A percentile compares a stretch with the other conserved stretches of the same genome.
Conservation (phyloP, 2,888 invertebrate genomes). For the Cerceris rybyensis region DNA sequence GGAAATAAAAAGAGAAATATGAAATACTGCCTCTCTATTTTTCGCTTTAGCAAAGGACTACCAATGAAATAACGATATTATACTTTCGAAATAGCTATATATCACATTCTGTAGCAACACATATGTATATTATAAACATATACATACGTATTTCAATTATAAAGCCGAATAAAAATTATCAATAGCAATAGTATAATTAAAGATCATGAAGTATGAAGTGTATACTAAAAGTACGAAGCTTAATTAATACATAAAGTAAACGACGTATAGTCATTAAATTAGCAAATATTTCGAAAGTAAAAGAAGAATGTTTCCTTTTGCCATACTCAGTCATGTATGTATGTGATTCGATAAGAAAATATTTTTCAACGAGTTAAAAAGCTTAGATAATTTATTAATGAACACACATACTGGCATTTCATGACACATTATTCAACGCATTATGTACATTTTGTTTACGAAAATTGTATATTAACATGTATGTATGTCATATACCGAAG, state of each 20-base stretch:
- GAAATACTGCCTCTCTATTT: neutral
- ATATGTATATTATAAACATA: slow-evolving; percentile 4
- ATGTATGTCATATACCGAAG: slow-evolving; percentile 36
- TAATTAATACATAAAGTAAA: slow-evolving; percentile 19
- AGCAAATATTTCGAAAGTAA: neutral
- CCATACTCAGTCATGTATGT: slow-evolving; percentile 7
- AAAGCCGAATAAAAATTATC: slow-evolving; percentile 28
- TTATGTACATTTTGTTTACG: slow-evolving; percentile 40
- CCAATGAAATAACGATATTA: slow-evolving; percentile 30
- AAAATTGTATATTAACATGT: slow-evolving; percentile 32
- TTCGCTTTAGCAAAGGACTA: neutral
- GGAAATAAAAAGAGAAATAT: slow-evolving; percentile 4
- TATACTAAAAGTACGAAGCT: slow-evolving; percentile 15
- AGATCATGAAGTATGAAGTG: slow-evolving; percentile 22
- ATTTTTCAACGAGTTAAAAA: slow-evolving; percentile 44
- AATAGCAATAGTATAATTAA: slow-evolving; percentile 34
- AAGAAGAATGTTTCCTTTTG: neutral
- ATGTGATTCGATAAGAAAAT: slow-evolving; percentile 54
- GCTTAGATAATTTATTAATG: slow-evolving; percentile 52
- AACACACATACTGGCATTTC: slow-evolving; percentile 62
- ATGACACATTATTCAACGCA: slow-evolving; percentile 30
- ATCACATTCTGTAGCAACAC: slow-evolving; percentile 38
- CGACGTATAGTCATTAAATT: neutral
- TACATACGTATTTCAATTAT: slow-evolving; percentile 20
- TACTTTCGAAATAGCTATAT: slow-evolving; percentile 33